Percentiles rank a stretch among this genome's conserved stretches.
Conservation (phyloP, 2,113 vertebrate genomes). For the Pterocles gutturalis region DNA sequence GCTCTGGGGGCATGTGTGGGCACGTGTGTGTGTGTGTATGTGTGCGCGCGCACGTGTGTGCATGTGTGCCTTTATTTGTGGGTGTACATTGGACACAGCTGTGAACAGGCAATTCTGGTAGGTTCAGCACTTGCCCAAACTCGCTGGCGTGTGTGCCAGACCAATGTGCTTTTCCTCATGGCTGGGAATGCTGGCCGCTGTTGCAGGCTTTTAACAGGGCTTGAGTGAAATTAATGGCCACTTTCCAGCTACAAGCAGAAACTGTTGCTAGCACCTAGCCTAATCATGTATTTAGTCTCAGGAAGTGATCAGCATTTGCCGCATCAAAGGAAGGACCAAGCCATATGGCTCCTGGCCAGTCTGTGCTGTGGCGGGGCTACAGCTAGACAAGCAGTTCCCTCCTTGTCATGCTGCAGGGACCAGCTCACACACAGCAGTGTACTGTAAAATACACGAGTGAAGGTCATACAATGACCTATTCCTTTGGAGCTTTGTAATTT, state of each 20-base stretch:
- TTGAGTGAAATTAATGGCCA: background rate
- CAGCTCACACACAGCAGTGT: background rate
- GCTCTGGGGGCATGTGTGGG: background rate
- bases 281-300: background rate
- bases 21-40: background rate
- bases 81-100: background rate
- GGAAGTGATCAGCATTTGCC: background rate
- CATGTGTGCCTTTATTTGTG: background rate
- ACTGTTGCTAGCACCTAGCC: background rate
- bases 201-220: background rate
- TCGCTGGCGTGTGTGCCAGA: accelerated
- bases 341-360: background rate
- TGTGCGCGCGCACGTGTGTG: background rate
- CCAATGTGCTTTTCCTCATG: background rate
- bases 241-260: background rate
- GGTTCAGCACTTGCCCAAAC: slow-evolving; percentile 23
- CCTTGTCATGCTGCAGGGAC: background rate
- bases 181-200: background rate
- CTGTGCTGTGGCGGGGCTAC: background rate
- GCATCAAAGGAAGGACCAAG: background rate
- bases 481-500: slow-evolving; percentile 3
- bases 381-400: background rate
- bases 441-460: background rate
- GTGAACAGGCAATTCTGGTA: slow-evolving; percentile 18
- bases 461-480: background rate